A percentile compares a stretch with the other conserved stretches of the same genome.
Evolutionary conservation across 2,888 invertebrate genomes (phyloP).

Genomic region (Panopea generosa): DNA sequence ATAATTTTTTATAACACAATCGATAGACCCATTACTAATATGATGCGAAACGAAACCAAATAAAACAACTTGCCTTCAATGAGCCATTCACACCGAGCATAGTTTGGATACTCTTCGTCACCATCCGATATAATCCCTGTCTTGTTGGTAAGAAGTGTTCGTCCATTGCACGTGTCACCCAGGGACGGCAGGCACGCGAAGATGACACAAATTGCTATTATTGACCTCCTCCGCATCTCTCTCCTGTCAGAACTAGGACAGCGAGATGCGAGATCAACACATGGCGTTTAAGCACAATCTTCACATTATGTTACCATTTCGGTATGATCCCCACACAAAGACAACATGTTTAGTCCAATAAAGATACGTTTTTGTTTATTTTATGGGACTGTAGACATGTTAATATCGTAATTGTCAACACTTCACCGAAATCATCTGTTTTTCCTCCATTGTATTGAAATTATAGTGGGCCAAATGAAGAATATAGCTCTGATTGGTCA

Average conservation of each 20-base stretch:
- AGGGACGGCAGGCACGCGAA: slow-evolving; percentile 17
- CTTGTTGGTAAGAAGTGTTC: slow-evolving; percentile 43
- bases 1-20: too few species aligned
- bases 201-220: slow-evolving; percentile 9
- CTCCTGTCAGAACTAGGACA: slow-evolving; percentile 37
- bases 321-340: background rate
- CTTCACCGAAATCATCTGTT: slow-evolving; percentile 39
- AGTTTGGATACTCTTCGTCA: slow-evolving; percentile 50
- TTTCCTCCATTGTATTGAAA: slow-evolving; percentile 47
- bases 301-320: background rate
- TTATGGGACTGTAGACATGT: too few species aligned
- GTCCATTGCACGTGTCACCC: slow-evolving; percentile 36
- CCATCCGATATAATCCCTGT: slow-evolving; percentile 55
- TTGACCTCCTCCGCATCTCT: slow-evolving; percentile 44
- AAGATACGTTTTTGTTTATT: too few species aligned
- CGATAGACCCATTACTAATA: too few species aligned
- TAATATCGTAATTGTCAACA: too few species aligned
- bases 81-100: slow-evolving; percentile 93
- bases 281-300: background rate
- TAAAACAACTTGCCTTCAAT: slow-evolving; percentile 90
- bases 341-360: too few species aligned
- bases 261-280: slow-evolving; percentile 30
- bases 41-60: too few species aligned
- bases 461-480: slow-evolving; percentile 23
- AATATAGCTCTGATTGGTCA: slow-evolving; percentile 37